Evolutionary conservation across 2,888 invertebrate genomes (phyloP).

Genomic region (Cynaeus angustus): DNA sequence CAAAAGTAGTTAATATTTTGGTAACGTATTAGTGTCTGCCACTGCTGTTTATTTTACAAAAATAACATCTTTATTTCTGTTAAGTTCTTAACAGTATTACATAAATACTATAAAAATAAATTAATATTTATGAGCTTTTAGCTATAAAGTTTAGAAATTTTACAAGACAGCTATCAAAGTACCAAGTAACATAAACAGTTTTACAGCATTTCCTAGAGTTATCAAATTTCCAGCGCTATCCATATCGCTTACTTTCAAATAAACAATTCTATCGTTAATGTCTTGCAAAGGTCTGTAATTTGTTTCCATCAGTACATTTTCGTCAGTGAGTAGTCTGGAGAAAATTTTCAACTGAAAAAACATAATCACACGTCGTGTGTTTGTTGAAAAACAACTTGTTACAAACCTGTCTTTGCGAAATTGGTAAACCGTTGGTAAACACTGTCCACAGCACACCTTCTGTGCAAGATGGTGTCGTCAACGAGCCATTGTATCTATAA

Average conservation of each 20-base stretch:
- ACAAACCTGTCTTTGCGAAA: conserved; percentile 68
- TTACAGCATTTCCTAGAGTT: not conserved
- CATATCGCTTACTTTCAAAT: conserved; percentile 55
- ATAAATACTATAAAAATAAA: too few species aligned
- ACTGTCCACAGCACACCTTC: conserved; percentile 86
- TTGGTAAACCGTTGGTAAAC: conserved; percentile 73
- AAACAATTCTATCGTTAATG: conserved; percentile 65
- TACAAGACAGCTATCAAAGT: not conserved
- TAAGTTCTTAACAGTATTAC: too few species aligned
- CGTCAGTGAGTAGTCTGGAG: conserved; percentile 45
- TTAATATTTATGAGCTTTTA: not conserved
- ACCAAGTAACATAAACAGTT: not conserved
- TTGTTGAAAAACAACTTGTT: not conserved
- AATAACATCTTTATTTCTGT: too few species aligned
- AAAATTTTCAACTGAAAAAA: conserved; percentile 12
- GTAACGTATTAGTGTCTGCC: too few species aligned
- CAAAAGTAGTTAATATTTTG: too few species aligned
- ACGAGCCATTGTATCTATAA: conserved; percentile 79
- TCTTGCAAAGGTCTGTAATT: conserved; percentile 72
- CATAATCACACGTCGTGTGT: not conserved
- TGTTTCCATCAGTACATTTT: conserved; percentile 64
- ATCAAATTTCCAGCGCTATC: not conserved
- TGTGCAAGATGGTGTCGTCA: conserved; percentile 84
- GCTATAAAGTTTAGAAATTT: too few species aligned
- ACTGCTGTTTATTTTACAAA: too few species aligned